A percentile compares a stretch with the other conserved stretches of the same genome.
Evolutionary conservation across 2,797 vertebrate species (phyloP).

Genomic region (Rhyacichthys aspro): DNA sequence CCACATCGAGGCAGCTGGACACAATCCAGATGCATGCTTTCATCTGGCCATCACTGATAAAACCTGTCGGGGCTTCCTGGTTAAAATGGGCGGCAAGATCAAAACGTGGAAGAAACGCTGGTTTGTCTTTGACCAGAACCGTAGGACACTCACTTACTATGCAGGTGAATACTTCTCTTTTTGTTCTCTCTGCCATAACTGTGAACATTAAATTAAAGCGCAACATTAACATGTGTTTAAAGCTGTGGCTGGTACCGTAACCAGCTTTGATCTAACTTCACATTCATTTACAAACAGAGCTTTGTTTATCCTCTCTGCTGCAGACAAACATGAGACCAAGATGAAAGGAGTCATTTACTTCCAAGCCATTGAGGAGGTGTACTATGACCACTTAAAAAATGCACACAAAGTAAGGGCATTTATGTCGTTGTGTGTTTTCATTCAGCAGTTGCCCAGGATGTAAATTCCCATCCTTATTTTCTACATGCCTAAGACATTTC

Average conservation of each 20-base stretch:
- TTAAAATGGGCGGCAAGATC: slow-evolving; percentile 98
- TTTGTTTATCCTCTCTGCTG: slow-evolving; percentile 49
- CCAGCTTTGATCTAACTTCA: slow-evolving; percentile 33
- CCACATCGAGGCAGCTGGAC: slow-evolving; percentile 91
- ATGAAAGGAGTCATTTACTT: slow-evolving; percentile 99
- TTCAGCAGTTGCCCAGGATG: not conserved
- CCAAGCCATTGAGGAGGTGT: slow-evolving; percentile 99
- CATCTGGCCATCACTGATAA: slow-evolving; percentile 93
- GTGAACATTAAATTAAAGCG: slow-evolving; percentile 10
- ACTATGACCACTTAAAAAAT: slow-evolving; percentile 98
- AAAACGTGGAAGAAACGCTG: slow-evolving; percentile 98
- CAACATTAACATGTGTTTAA: slow-evolving; percentile 1
- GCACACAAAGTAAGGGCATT: slow-evolving; percentile 90
- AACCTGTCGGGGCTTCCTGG: slow-evolving; percentile 93
- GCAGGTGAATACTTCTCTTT: slow-evolving; percentile 79
- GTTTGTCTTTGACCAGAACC: slow-evolving; percentile 97
- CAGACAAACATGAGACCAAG: slow-evolving; percentile 98
- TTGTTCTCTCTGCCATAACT: not conserved
- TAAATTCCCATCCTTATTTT: not conserved
- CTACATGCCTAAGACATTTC: not conserved
- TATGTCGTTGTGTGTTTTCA: not conserved
- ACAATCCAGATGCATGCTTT: slow-evolving; percentile 92
- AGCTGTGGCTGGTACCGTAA: not conserved
- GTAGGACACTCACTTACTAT: slow-evolving; percentile 92
- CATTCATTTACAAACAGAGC: slow-evolving; percentile 16